Evolutionary conservation across 2,113 vertebrate species (phyloP), one percentile per base, ranked within the genome.

Genomic region (Lophochroa leadbeateri): DNA sequence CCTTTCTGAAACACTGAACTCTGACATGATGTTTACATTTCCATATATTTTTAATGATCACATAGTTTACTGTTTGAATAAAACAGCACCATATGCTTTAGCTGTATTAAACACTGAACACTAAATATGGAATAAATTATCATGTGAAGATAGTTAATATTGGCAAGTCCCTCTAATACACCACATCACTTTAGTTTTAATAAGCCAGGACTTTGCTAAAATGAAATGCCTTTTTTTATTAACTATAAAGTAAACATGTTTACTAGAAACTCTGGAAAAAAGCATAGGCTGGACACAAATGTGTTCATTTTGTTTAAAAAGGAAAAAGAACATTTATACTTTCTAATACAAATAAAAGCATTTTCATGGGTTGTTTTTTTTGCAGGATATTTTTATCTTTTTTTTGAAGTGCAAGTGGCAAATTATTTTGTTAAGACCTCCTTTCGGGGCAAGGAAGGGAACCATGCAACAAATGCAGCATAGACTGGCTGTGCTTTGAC

Each of bases 1-100:
- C 29, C 58, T 81, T 92, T 88, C 76, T 94, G 84, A 96, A 86
- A 81, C 43, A 47, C 27, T 92, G 84, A 94, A 85, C 86, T 86
- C 87, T 93, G 84, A 94, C 95, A 91, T 1, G 5, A 41, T 92
- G 82, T 90, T 96, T 96, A 94, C 90, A 94, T 82, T 93, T 91
- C 83, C 94, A 86, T 96, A 72, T 92, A 94, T 94, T 96, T 96
- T 94, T 94, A 94, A 96, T 90, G 95, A 96, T 89, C 46, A 72
- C 88, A 84, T 64, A 88, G 44, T 96, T 95, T 94, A 82, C 44
- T 0, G 2, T 92, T 96, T 94, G 92, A 94, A 88, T 86, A 89
- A 53, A 95, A 83, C 41, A 94, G 61, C 46, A 75, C 69, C 86
- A 92, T 94, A 91, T 93, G 92, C 71, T 86, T 74, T 46, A 65